phyloP scores from a whole-genome alignment of 2,113 vertebrate species.

The Corythornis madagascariensis region DNA sequence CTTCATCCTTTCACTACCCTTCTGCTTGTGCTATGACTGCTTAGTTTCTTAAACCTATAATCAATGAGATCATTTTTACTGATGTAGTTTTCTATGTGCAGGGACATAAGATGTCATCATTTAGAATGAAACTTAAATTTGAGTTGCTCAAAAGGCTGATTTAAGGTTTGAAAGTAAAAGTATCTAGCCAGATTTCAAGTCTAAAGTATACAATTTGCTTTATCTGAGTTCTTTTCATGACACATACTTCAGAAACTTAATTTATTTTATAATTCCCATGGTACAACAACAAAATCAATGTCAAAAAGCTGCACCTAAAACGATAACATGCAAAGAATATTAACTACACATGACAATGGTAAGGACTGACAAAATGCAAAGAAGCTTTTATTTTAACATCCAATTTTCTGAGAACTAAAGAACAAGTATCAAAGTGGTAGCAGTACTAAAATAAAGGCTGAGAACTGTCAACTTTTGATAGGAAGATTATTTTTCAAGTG shows the following conservation, averaged over 20 bases:
- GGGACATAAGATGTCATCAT: not conserved
- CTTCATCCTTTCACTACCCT: not conserved
- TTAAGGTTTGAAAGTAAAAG: not conserved
- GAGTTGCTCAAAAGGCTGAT: not conserved
- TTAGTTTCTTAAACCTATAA: not conserved
- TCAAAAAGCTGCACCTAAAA: slow-evolving; percentile 11
- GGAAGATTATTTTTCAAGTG: slow-evolving; percentile 24
- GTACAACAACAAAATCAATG: not conserved
- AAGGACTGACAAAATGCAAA: slow-evolving; percentile 15
- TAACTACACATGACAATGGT: slow-evolving; percentile 1
- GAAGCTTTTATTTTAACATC: slow-evolving; percentile 23
- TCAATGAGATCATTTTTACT: not conserved
- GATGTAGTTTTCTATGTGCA: not conserved
- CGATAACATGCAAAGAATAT: not conserved
- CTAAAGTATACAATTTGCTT: not conserved
- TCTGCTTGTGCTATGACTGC: not conserved
- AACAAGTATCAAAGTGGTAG: not conserved
- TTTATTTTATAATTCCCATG: not conserved
- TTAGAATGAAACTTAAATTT: not conserved
- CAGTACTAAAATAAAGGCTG: slow-evolving; percentile 14
- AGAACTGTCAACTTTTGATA: slow-evolving; percentile 37
- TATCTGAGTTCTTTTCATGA: not conserved
- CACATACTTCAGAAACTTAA: not conserved
- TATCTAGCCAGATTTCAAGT: not conserved
- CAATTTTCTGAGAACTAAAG: slow-evolving; percentile 31